These are phyloP conservation scores for Acheta domesticus DNA, from an alignment of 2,888 invertebrate genomes.

Conservation along the genomic window DNA sequence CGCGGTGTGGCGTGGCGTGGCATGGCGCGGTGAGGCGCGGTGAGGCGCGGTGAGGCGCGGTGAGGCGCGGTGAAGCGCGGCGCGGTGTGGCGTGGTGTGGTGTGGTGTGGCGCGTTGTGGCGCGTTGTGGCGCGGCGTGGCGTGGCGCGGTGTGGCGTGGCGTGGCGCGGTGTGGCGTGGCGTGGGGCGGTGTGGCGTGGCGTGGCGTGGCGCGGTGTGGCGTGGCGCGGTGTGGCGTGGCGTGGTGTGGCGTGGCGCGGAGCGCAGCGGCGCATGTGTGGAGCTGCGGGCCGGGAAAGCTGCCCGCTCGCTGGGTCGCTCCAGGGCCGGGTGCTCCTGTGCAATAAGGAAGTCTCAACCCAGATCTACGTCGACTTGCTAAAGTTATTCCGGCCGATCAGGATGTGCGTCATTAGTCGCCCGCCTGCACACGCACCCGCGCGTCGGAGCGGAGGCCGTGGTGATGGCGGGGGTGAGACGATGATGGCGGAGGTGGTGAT, in stretches of 20 bases:
- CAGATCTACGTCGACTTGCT: background rate
- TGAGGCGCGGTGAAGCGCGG: background rate
- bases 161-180: background rate
- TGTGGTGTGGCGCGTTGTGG: background rate
- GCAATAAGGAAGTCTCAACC: background rate
- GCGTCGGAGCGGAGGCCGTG: background rate
- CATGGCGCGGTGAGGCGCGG: too few relatives aligned
- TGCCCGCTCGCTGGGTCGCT: background rate
- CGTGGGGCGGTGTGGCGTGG: background rate
- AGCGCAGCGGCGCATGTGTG: background rate
- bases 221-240: too few relatives aligned
- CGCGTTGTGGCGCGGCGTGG: background rate
- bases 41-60: background rate
- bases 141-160: too few relatives aligned
- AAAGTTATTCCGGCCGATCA: background rate
- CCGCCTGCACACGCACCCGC: background rate
- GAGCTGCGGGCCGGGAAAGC: constrained; percentile 4
- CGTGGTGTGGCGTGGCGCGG: background rate
- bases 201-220: background rate
- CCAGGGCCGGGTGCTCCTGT: background rate
- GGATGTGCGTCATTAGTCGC: constrained; percentile 2
- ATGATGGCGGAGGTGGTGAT: too few relatives aligned
- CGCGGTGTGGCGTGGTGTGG: too few relatives aligned
- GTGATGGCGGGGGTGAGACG: background rate
- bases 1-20: too few relatives aligned